Conservation (phyloP, 2,888 invertebrate genomes). For the Actias luna region DNA sequence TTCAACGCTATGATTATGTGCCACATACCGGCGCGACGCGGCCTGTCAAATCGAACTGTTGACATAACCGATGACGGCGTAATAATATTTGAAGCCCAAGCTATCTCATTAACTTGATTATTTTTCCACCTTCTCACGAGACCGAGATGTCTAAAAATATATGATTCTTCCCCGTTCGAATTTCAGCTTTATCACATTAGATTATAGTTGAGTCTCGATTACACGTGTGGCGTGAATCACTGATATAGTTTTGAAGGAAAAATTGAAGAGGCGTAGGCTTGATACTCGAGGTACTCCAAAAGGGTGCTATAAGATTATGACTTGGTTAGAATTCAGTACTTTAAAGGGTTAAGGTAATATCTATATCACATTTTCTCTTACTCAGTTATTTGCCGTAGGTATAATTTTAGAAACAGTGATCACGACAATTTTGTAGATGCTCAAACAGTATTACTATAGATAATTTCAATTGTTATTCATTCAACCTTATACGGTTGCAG, state of each 20-base stretch:
- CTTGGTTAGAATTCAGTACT: slow-evolving; percentile 6
- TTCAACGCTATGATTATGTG: neutral
- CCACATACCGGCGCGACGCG: neutral
- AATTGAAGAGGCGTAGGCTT: slow-evolving; percentile 42
- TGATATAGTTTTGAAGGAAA: slow-evolving; percentile 46
- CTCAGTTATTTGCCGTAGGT: neutral
- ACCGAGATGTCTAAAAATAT: slow-evolving; percentile 25
- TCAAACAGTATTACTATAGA: neutral
- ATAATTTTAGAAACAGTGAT: neutral
- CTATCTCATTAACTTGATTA: slow-evolving; percentile 62
- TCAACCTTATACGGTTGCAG: neutral
- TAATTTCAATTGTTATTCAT: no score
- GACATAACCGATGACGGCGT: slow-evolving; percentile 17
- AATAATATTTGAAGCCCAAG: slow-evolving; percentile 37
- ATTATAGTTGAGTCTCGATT: slow-evolving; percentile 25
- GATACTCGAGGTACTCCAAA: slow-evolving; percentile 33
- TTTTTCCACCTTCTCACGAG: slow-evolving; percentile 44
- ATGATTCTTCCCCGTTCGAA: slow-evolving; percentile 13
- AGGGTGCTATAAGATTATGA: slow-evolving; percentile 16
- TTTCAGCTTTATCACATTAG: slow-evolving; percentile 9
- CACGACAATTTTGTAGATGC: neutral
- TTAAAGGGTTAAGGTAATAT: slow-evolving; percentile 4
- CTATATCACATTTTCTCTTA: neutral
- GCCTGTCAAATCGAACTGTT: slow-evolving; percentile 5
- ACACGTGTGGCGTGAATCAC: slow-evolving; percentile 28